Evolutionary conservation across 1,140 invertebrate genomes (phyloP).

Genomic region (Drosophila equinoxialis): DNA sequence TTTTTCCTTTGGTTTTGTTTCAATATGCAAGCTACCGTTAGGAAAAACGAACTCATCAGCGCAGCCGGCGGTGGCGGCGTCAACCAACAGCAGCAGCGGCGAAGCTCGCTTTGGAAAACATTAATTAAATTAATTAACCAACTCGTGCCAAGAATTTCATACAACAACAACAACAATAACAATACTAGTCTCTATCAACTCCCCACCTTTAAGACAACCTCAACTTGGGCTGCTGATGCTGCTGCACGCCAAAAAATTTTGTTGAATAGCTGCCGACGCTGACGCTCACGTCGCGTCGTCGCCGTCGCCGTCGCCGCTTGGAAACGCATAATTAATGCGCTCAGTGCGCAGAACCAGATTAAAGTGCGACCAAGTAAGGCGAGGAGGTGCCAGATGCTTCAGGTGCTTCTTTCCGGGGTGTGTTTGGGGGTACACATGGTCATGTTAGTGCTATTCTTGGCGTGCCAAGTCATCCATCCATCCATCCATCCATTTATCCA

Average conservation of each 20-base stretch:
- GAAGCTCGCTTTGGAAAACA: constrained; percentile 70
- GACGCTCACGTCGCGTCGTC: neutral
- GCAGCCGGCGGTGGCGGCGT: constrained; percentile 41
- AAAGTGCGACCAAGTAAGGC: constrained; percentile 46
- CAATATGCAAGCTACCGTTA: constrained; percentile 70
- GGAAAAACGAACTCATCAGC: constrained; percentile 49
- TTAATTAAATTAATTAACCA: constrained; percentile 81
- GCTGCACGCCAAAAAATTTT: constrained; percentile 40
- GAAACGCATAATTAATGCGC: constrained; percentile 81
- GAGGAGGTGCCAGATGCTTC: neutral
- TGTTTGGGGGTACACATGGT: constrained; percentile 16
- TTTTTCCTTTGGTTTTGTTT: constrained; percentile 34
- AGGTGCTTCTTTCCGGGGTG: neutral
- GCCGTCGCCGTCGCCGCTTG: constrained; percentile 36
- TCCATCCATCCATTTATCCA: no score
- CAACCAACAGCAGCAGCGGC: constrained; percentile 16
- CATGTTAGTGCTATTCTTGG: neutral
- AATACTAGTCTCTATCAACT: neutral
- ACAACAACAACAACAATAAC: constrained; percentile 19
- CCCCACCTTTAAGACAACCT: no score
- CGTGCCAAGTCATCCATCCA: constrained; percentile 25
- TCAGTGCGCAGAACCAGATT: constrained; percentile 80
- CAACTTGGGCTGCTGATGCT: neutral
- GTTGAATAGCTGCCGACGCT: constrained; percentile 18
- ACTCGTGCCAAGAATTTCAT: constrained; percentile 76